Evolutionary conservation across 2,888 invertebrate species (phyloP), one percentile per base, ranked within the genome.

Genomic region (Diarsia brunnea): DNA sequence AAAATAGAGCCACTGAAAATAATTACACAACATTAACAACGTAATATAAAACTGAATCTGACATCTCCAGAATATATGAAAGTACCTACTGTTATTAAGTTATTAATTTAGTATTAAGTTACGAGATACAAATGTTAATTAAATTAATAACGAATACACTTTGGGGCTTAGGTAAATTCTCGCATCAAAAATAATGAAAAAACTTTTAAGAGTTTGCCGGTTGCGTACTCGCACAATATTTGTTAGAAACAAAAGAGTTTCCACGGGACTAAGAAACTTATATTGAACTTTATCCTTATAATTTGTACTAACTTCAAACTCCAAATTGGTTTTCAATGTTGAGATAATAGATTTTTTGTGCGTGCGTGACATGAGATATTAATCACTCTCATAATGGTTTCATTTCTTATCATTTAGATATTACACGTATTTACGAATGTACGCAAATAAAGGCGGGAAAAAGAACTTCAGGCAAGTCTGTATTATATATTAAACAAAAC

Each of bases 161-260:
- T 64, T 64, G 7, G 38, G 53, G 31, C 69, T 69, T 60, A 78
- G 81, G 73, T 83, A 82, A 80, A 81, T 77, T 77, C 74, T 80
- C 73, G 67, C 60, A 79, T 73, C 68, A 74, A 69, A 67, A 53
- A 67, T 86, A 82, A 86, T 86, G 78, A 86, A 84, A 86, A 86
- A 86, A 84, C 70, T 84, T 86, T 71, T 24, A 67, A 45, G 72
- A 79, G 45, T 58, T 65, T 58, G 74, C 55, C 61, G 47, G 64
- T 61, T 68, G 58, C 72, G 69, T 79, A 71, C 60, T 68, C 72
- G 70, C 69, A 69, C 70, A 78, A 73, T 76, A 70, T 76, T 73
- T 71, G 24, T 75, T 66, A 61, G 69, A 78, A 81, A 80, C 76
- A 80, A 79, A 79, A 69, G 69, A 74, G 71, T 78, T 76, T 68